Evolutionary conservation across 2,888 invertebrate species (phyloP).

Genomic region (Macrosoma leucophasiata): DNA sequence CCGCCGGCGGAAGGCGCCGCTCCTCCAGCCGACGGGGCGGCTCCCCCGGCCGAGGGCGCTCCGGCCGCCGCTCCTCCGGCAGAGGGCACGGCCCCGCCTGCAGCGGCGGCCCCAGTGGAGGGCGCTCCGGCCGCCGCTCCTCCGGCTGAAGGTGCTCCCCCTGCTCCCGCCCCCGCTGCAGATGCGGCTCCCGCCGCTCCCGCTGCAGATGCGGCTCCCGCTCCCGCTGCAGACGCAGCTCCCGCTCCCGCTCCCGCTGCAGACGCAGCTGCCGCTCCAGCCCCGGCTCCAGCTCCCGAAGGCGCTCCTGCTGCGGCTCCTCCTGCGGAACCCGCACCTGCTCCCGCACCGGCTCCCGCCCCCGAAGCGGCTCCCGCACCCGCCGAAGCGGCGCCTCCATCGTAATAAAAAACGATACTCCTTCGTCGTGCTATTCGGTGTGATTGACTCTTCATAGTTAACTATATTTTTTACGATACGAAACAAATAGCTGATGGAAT

Average conservation of each 20-base stretch:
- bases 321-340: slow-evolving; percentile 17
- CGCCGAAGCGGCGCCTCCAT: slow-evolving; percentile 26
- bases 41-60: slow-evolving; percentile 34
- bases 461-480: slow-evolving; percentile 43
- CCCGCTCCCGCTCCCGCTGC: slow-evolving; percentile 25
- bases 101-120: slow-evolving; percentile 35
- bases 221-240: slow-evolving; percentile 29
- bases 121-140: slow-evolving; percentile 40
- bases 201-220: slow-evolving; percentile 27
- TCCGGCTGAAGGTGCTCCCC: slow-evolving; percentile 28
- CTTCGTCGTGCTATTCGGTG: no score
- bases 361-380: slow-evolving; percentile 24
- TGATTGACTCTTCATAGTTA: not conserved
- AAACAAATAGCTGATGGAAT: slow-evolving; percentile 76
- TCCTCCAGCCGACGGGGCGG: slow-evolving; percentile 41
- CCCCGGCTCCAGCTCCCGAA: slow-evolving; percentile 23
- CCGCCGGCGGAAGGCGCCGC: slow-evolving; percentile 32
- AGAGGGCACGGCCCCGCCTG: slow-evolving; percentile 36
- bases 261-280: slow-evolving; percentile 21
- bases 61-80: slow-evolving; percentile 33
- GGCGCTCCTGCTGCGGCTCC: slow-evolving; percentile 22
- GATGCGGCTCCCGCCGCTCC: slow-evolving; percentile 28
- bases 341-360: slow-evolving; percentile 24
- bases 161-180: slow-evolving; percentile 31
- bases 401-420: slow-evolving; percentile 16